Evolutionary conservation across 2,113 vertebrate genomes (phyloP).

Genomic region (Aix galericulata): DNA sequence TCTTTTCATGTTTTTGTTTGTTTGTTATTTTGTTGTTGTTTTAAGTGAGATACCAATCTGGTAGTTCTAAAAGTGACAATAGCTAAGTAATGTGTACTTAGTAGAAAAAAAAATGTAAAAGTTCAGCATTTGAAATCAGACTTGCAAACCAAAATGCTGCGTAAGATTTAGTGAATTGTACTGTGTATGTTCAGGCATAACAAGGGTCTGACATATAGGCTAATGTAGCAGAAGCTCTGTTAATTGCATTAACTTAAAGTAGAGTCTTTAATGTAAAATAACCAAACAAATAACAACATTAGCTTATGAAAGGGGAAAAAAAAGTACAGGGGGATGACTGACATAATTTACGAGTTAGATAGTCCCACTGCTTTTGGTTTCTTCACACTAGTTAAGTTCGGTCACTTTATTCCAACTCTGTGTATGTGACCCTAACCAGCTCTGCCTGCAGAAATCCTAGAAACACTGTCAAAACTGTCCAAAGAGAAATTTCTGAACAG

Average conservation of each 20-base stretch:
- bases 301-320: neutral
- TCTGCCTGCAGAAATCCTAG: neutral
- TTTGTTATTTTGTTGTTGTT: too few relatives aligned
- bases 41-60: neutral
- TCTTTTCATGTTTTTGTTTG: neutral
- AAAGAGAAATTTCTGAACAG: neutral
- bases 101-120: neutral
- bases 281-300: neutral
- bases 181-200: neutral
- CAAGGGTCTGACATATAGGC: neutral
- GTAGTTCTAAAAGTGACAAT: neutral
- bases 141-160: neutral
- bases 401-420: neutral
- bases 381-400: neutral
- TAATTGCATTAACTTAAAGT: neutral
- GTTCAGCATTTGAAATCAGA: neutral
- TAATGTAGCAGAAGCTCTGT: neutral
- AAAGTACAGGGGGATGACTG: neutral
- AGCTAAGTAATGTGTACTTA: neutral
- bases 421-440: neutral
- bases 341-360: neutral
- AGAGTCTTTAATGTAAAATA: neutral
- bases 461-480: slow-evolving; percentile 24
- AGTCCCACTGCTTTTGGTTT: neutral
- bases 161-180: neutral